phyloP scores from a whole-genome alignment of 2,113 vertebrate species.

The Halcyon malimbica region DNA sequence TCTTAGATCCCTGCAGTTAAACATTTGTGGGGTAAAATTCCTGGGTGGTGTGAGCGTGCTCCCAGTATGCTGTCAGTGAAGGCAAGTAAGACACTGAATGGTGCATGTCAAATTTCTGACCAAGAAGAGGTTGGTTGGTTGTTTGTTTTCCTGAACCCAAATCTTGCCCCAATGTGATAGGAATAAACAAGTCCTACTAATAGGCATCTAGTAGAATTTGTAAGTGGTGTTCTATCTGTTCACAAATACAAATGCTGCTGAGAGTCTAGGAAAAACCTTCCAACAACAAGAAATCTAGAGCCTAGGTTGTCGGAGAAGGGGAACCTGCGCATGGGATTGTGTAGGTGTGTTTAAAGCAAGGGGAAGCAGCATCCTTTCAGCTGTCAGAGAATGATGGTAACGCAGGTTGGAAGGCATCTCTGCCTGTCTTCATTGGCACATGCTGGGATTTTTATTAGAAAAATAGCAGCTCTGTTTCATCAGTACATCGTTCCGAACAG shows the following conservation, averaged over 20 bases:
- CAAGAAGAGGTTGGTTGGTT: background rate
- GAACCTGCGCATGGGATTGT: rapidly evolving
- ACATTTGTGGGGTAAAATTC: background rate
- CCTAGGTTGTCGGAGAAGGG: background rate
- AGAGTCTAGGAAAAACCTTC: background rate
- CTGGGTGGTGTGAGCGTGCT: background rate
- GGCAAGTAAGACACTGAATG: background rate
- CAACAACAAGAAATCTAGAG: background rate
- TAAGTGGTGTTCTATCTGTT: background rate
- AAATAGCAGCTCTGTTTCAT: background rate
- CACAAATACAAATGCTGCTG: background rate
- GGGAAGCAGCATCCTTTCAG: background rate
- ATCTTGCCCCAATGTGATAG: background rate
- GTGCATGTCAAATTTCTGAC: background rate
- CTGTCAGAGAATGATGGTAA: rapidly evolving
- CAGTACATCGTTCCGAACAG: background rate
- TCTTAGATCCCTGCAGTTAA: background rate
- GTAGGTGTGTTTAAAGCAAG: background rate
- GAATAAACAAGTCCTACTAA: background rate
- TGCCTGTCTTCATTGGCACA: background rate
- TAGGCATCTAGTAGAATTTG: background rate
- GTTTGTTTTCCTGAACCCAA: background rate
- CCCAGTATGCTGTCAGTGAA: background rate
- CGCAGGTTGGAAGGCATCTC: background rate
- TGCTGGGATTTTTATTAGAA: background rate